Base-by-base conservation (phyloP, 2,113 vertebrate genomes). In the Emydura subglobosa region DNA sequence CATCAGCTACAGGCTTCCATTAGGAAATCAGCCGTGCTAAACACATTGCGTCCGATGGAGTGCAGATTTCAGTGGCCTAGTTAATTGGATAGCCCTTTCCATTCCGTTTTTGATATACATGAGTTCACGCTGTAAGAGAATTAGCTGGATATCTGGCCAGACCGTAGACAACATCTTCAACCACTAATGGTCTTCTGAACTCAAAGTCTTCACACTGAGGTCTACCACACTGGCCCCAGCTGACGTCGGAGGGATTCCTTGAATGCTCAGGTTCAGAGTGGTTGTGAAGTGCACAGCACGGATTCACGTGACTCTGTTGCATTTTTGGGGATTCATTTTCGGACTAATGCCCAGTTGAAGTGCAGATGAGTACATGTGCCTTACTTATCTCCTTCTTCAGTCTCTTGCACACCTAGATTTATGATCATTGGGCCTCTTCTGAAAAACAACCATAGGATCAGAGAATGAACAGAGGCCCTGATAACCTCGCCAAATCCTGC, bases 31-130 rank as follows among this genome's bases (percentile, higher is more conserved):
- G 39, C 79, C 42, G 17, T 79, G 34, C 91, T 42, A 50, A 0
- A 5, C 0, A 0, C 14, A 1, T 61, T 88, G 21, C 53, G 5
- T 5, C 34, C 65, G 39, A 10, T 10, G 17, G 65, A 39, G 17
- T 72, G 65, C n/a, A 72, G 34, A n/a, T 39, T 72, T n/a, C 65
- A 72, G 65, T n/a, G 34, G n/a, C 19, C 17, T 22, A 22, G 17
- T 39, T 39, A 39, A 21, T 19, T 72, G 65, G 34, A 72, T 39
- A 72, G 65, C 76, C 27, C 2, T 74, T 92, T 16, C 17, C 0
- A 0, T 1, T 0, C 24, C 53, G 31, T 19, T 14, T 47, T 82
- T 61, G 2, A 0, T 0, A 8, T 9, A 0, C 21, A 24, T 1
- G 24, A 22, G 39, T 29, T 80, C 29, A 24, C 34, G 50, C 54